Percentiles rank a stretch among this genome's conserved stretches.
Evolutionary conservation across 2,113 vertebrate species (phyloP).

Genomic region (Falco punctatus): DNA sequence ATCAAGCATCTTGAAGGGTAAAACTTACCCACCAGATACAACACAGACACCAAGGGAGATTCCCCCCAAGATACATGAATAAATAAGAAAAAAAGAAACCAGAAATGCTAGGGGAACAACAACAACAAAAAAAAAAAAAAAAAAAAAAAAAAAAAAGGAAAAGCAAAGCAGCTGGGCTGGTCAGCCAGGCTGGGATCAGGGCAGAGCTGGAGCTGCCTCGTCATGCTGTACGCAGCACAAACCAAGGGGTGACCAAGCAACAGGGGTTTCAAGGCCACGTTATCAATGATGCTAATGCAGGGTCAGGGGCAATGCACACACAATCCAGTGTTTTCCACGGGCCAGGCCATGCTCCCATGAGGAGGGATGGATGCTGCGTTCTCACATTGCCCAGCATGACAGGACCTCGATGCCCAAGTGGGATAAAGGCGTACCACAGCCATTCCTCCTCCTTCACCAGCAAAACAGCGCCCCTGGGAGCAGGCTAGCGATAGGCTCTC

Average conservation of each 20-base stretch:
- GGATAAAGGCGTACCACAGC: not conserved
- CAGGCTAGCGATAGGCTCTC: not conserved
- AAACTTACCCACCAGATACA: not conserved
- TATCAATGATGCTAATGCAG: not conserved
- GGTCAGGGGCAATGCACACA: not conserved
- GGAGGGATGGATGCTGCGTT: not conserved
- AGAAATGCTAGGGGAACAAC: not conserved
- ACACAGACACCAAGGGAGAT: not conserved
- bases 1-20: not conserved
- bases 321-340: not conserved
- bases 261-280: not conserved
- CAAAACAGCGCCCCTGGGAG: not conserved
- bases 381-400: not conserved
- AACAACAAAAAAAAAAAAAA: too few relatives aligned
- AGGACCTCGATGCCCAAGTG: rapidly evolving
- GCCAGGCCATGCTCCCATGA: not conserved
- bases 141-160: too few relatives aligned
- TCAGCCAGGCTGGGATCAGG: not conserved
- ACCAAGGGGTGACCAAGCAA: not conserved
- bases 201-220: not conserved
- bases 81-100: not conserved
- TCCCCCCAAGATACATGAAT: not conserved
- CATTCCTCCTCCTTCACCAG: not conserved
- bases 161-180: not conserved
- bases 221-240: not conserved